Evolutionary conservation across 2,113 vertebrate species (phyloP).

Genomic region (Electrona antarctica): DNA sequence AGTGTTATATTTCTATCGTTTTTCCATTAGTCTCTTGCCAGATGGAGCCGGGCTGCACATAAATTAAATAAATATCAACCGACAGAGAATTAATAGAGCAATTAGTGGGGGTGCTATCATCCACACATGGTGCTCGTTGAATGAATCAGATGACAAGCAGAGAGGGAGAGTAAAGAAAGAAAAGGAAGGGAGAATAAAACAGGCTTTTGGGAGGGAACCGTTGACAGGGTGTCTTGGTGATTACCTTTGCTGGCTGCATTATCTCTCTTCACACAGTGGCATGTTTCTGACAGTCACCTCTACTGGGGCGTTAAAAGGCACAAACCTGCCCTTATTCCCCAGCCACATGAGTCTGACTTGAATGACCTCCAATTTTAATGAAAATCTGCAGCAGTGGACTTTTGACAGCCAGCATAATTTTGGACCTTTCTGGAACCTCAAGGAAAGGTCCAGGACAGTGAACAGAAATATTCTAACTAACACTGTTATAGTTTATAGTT

Average conservation of each 20-base stretch:
- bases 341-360: constrained; percentile 15
- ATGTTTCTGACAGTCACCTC: constrained; percentile 43
- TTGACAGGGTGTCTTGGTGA: constrained; percentile 48
- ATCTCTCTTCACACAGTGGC: constrained; percentile 45
- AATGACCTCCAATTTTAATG: constrained; percentile 31
- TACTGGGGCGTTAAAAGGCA: constrained; percentile 31
- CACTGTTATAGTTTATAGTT: too few species aligned
- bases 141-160: constrained; percentile 58
- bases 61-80: constrained; percentile 57
- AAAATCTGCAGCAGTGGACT: constrained; percentile 35
- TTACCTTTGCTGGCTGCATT: constrained; percentile 46
- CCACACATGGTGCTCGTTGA: constrained; percentile 36
- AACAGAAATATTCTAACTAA: too few species aligned
- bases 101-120: constrained; percentile 48
- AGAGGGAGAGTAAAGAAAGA: constrained; percentile 40
- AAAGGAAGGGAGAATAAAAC: constrained; percentile 10
- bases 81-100: constrained; percentile 58
- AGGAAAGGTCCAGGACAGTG: constrained; percentile 9
- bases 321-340: constrained; percentile 8
- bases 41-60: constrained; percentile 53
- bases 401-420: constrained; percentile 24
- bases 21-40: constrained; percentile 48
- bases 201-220: constrained; percentile 8
- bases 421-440: not conserved
- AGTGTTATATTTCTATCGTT: constrained; percentile 27